A percentile compares a stretch with the other conserved stretches of the same genome.
Evolutionary conservation across 2,113 vertebrate species (phyloP).

Genomic region (Pseudopipra pipra): DNA sequence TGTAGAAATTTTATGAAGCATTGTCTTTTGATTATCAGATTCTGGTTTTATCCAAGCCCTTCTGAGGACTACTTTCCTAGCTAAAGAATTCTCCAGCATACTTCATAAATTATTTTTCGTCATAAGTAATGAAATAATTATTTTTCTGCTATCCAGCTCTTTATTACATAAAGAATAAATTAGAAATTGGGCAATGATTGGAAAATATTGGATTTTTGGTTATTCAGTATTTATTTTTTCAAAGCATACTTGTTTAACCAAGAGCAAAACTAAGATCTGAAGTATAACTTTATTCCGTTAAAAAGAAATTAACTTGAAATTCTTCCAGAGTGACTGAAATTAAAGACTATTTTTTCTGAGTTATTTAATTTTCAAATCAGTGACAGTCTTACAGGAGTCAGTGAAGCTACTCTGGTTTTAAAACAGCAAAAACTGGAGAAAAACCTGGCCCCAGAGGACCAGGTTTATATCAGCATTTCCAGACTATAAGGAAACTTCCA

Average conservation of each 20-base stretch:
- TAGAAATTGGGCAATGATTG: not conserved
- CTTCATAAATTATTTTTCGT: not conserved
- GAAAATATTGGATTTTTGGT: not conserved
- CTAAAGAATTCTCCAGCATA: not conserved
- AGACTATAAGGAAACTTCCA: not conserved
- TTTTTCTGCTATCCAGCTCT: not conserved
- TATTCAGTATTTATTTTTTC: not conserved
- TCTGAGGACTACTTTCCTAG: not conserved
- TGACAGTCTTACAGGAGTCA: not conserved
- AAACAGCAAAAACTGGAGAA: not conserved
- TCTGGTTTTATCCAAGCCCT: not conserved
- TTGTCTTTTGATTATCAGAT: not conserved
- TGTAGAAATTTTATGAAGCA: not conserved
- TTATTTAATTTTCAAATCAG: not conserved
- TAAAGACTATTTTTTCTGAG: not conserved
- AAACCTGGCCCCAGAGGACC: not conserved
- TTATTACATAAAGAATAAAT: not conserved
- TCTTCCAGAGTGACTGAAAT: not conserved
- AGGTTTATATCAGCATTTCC: not conserved
- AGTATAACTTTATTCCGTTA: not conserved
- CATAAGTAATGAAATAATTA: not conserved
- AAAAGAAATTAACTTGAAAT: not conserved
- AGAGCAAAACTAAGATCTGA: not conserved
- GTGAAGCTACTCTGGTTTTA: not conserved
- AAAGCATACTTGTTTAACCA: not conserved